Conservation (phyloP, 1,140 invertebrate species). For the Venustaconcha ellipsiformis region DNA sequence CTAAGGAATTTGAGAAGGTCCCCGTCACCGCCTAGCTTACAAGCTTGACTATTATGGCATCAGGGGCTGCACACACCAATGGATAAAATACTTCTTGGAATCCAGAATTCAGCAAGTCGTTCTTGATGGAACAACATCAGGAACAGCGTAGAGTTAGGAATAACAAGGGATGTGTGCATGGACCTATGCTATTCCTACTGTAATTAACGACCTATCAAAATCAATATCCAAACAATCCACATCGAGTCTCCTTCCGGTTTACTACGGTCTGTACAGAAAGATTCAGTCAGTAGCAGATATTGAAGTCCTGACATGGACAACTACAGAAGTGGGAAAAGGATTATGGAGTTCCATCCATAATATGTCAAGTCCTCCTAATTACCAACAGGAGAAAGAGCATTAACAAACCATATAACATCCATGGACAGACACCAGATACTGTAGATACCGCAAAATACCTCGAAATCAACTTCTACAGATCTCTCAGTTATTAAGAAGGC, state of each 20-base stretch:
- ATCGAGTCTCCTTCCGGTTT: too few relatives aligned
- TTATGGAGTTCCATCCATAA: slow-evolving; percentile 25
- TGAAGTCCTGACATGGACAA: slow-evolving; percentile 13
- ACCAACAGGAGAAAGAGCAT: slow-evolving; percentile 24
- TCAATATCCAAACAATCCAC: background rate
- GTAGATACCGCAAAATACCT: too few relatives aligned
- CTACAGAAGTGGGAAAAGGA: slow-evolving; percentile 23
- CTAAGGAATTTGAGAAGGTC: too few relatives aligned
- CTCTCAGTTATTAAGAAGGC: slow-evolving; percentile 16
- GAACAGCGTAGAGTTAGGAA: too few relatives aligned
- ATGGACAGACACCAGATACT: slow-evolving; percentile 18
- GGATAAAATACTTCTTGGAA: too few relatives aligned
- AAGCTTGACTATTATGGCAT: too few relatives aligned
- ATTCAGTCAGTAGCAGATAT: background rate
- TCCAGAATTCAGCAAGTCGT: too few relatives aligned
- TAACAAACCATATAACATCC: slow-evolving; percentile 10
- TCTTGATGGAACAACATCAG: too few relatives aligned
- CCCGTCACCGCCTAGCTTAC: too few relatives aligned
- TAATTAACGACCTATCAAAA: background rate
- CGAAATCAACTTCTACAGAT: slow-evolving; percentile 9
- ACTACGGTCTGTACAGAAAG: background rate
- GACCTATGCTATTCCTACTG: background rate
- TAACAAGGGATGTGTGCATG: too few relatives aligned
- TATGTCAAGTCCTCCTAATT: slow-evolving; percentile 23
- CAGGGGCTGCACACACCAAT: too few relatives aligned